Percentiles rank a stretch among this genome's conserved stretches.
These are phyloP conservation scores for Perca flavescens DNA, from an alignment of 2,113 vertebrate species.

Conservation along the genomic window DNA sequence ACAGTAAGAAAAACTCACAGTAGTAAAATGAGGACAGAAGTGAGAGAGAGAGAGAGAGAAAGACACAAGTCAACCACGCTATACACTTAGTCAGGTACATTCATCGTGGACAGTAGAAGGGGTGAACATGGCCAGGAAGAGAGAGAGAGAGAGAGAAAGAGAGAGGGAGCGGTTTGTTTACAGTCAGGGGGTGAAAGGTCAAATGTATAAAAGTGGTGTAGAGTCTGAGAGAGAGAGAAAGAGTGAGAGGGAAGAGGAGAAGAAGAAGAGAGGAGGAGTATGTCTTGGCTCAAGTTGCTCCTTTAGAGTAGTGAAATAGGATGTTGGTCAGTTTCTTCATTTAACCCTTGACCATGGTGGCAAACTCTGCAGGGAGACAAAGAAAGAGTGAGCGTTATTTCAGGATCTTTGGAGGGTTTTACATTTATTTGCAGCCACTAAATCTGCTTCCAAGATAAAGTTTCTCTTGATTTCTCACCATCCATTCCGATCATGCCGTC, in stretches of 20 bases:
- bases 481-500: conserved; percentile 88
- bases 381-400: background rate
- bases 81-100: conserved; percentile 79
- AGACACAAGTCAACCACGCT: conserved; percentile 74
- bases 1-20: conserved; percentile 80
- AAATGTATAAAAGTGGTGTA: conserved; percentile 83
- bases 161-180: conserved; percentile 26
- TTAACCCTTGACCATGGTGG: conserved; percentile 84
- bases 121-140: conserved; percentile 71
- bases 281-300: conserved; percentile 82
- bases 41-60: conserved; percentile 67
- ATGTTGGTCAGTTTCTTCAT: conserved; percentile 75
- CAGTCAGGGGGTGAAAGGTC: conserved; percentile 60
- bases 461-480: conserved; percentile 67
- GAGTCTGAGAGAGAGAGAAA: conserved; percentile 57
- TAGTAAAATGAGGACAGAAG: conserved; percentile 76
- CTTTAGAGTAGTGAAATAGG: conserved; percentile 72
- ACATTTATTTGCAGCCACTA: background rate
- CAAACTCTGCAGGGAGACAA: conserved; percentile 83
- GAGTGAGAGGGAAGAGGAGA: conserved; percentile 65
- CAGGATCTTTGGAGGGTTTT: background rate
- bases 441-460: background rate
- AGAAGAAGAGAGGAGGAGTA: conserved; percentile 54
- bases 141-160: conserved; percentile 33
- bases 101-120: conserved; percentile 74